Base-by-base conservation (phyloP, 2,113 vertebrate species). In the Ceyx melanurus region DNA sequence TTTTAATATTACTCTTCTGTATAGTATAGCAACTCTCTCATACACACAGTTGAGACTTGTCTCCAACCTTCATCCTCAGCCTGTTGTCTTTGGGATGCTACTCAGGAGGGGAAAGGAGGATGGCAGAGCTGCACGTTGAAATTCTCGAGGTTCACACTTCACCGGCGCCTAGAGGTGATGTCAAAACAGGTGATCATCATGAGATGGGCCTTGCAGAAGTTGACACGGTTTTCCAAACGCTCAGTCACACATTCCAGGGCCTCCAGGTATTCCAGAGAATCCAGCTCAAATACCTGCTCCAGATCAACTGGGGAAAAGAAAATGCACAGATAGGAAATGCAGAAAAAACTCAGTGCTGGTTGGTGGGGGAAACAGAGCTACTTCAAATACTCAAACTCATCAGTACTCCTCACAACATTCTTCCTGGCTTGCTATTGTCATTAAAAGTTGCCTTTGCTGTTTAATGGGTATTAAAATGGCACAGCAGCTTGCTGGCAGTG, bases 181-280 rank as follows among this genome's bases (percentile, higher is more conserved):
- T 99, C 99, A 15, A 99, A 99, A 97, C 99, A 99, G 88, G 99
- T 99, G 96, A 99, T 98, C 99, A 99, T 99, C 99, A 99, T 99
- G 86, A 99, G 99, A 92, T 99, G 99, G 54, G 99, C 98, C 98
- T 99, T 99, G 98, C 99, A 99, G 98, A 99, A 99, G 97, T 99
- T 99, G 87, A 99, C 99, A 28, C 99, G 98, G 96, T 97, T 99
- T 97, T 99, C 98, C 94, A 99, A 98, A 84, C 98, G 98, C 94
- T 98, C 98, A 0, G 99, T 99, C 91, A 99, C 98, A 3, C 98
- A 98, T 97, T 99, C 99, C 35, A 99, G 98, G 17, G 99, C 99
- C 90, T 99, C 98, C 92, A 99, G 92, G 95, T 99, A 99, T 96
- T 99, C 99, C 97, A 99, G 92, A 51, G 99, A 99, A 97, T 99